These are phyloP conservation scores for Anas acuta DNA, from an alignment of 2,797 vertebrate species.

Conservation along the genomic window DNA sequence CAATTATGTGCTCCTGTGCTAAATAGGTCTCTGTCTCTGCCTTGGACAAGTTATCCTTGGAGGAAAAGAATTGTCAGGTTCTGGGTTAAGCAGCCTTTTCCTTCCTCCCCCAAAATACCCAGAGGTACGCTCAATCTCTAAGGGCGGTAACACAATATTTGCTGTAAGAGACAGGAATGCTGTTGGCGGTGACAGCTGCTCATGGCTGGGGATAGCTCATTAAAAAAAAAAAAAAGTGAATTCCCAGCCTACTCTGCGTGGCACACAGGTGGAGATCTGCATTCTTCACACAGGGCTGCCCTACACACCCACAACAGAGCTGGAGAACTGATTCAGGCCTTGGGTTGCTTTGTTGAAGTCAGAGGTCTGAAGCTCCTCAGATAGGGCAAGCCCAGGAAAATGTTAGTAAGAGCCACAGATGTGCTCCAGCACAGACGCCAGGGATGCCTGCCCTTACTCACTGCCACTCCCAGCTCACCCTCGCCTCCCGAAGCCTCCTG, in stretches of 20 bases:
- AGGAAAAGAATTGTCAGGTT: neutral
- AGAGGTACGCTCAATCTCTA: accelerated
- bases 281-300: neutral
- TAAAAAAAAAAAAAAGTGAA: neutral
- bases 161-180: neutral
- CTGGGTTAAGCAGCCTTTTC: neutral
- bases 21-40: neutral
- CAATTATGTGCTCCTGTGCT: accelerated
- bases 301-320: neutral
- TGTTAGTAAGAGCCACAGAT: neutral
- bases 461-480: neutral
- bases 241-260: neutral
- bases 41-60: neutral
- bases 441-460: neutral
- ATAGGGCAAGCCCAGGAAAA: neutral
- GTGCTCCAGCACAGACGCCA: neutral
- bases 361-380: neutral
- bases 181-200: accelerated
- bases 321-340: accelerated
- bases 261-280: neutral
- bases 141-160: accelerated
- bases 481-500: neutral
- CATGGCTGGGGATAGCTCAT: neutral
- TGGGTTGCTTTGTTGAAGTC: neutral
- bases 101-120: neutral